Evolutionary conservation across 2,888 invertebrate genomes (phyloP), one percentile per base, ranked within the genome.

Genomic region (Dolichopus griseipennis): DNA sequence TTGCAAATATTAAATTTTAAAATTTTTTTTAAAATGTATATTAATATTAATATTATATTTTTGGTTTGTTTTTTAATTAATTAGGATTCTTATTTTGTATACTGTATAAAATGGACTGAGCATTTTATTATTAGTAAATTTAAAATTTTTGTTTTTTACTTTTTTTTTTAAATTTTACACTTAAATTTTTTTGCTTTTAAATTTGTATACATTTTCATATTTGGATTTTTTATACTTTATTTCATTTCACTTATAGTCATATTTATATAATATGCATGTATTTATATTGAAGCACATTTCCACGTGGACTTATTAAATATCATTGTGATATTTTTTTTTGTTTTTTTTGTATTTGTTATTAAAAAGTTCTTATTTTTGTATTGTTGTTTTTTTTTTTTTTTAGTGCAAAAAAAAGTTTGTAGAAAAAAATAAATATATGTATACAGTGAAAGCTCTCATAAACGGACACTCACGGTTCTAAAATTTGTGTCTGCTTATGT

Each of bases 261-360:
- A n/a, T n/a, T n/a, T n/a, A n/a, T n/a, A n/a, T n/a, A n/a, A n/a
- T n/a, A n/a, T n/a, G n/a, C n/a, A n/a, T n/a, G n/a, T n/a, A n/a
- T n/a, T n/a, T n/a, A n/a, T 18, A 52, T 52, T 52, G 52, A 52
- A 52, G 52, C 52, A 52, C 52, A 52, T 52, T 52, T 52, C 52
- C 52, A 52, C 52, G 52, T 15, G 52, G 18, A 6, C 52, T 18
- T 52, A 52, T 52, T n/a, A n/a, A n/a, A 52, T 52, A 52, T 18
- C 1, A 52, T 52, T 3, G 9, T 2, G 1, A 2, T 18, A 18
- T 18, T 52, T 52, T 10, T 43, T 7, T 43, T 43, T 43, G 43
- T n/a, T n/a, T n/a, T n/a, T n/a, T n/a, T n/a, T n/a, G n/a, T n/a
- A n/a, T n/a, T n/a, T n/a, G n/a, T n/a, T n/a, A n/a, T n/a, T n/a